phyloP scores from a whole-genome alignment of 2,797 vertebrate genomes.

The Brachyrhaphis roseni region DNA sequence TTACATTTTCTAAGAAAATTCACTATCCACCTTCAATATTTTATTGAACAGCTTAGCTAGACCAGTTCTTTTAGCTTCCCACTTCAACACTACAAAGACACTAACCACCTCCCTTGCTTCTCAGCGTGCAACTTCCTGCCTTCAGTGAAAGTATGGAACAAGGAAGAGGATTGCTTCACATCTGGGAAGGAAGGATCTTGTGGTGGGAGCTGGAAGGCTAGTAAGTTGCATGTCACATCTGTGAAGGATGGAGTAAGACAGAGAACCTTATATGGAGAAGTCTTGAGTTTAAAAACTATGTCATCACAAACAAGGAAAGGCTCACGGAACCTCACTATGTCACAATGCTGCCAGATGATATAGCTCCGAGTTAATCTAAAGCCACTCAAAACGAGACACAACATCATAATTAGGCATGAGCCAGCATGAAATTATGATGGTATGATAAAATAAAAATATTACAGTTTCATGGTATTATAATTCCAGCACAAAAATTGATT shows the following conservation, averaged over 20 bases:
- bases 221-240: conserved; percentile 63
- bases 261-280: conserved; percentile 72
- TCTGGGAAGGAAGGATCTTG: conserved; percentile 68
- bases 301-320: conserved; percentile 40
- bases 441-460: no score
- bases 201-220: conserved; percentile 51
- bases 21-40: neutral
- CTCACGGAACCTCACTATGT: conserved; percentile 12
- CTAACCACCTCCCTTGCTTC: conserved; percentile 31
- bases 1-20: neutral
- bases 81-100: conserved; percentile 6
- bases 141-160: conserved; percentile 44
- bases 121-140: conserved; percentile 41
- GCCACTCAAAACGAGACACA: no score
- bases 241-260: conserved; percentile 36
- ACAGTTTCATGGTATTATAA: no score
- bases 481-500: no score
- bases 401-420: no score
- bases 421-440: no score
- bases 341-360: conserved; percentile 12
- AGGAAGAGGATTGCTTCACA: conserved; percentile 49
- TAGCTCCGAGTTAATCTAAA: neutral
- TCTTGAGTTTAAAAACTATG: conserved; percentile 31
- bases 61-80: conserved; percentile 9
- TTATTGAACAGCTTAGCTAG: conserved; percentile 6